phyloP scores from a whole-genome alignment of 2,113 vertebrate species.

The Anser brachyrhynchus region DNA sequence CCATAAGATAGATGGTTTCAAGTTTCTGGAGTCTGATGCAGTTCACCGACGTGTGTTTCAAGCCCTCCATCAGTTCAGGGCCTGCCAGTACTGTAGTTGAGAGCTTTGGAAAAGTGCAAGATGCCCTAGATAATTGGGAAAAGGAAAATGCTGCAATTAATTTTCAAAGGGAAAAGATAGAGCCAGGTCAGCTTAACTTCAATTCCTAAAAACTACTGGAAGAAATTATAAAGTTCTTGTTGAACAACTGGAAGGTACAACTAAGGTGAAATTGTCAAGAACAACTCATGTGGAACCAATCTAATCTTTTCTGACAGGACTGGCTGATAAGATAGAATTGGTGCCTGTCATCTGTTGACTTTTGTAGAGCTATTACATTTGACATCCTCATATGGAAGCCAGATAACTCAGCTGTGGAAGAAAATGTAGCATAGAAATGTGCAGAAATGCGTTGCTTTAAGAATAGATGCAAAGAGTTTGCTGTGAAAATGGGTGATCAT shows the following conservation, averaged over 20 bases:
- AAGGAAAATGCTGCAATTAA: background rate
- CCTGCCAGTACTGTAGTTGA: background rate
- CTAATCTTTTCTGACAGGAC: constrained; percentile 1
- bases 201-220: background rate
- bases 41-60: background rate
- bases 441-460: background rate
- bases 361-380: background rate
- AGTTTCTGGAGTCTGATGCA: background rate
- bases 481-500: background rate
- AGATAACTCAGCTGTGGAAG: background rate
- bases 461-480: background rate
- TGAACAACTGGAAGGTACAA: background rate
- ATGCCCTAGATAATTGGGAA: background rate
- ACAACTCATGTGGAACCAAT: background rate
- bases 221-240: background rate
- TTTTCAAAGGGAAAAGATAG: background rate
- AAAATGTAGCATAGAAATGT: background rate
- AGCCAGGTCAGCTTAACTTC: background rate
- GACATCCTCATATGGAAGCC: constrained; percentile 30
- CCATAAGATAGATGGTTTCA: background rate
- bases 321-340: background rate
- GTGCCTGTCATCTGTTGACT: constrained; percentile 30
- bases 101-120: background rate
- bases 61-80: background rate
- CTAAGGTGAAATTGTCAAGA: constrained; percentile 17